Percentiles rank a stretch among this genome's conserved stretches.
phyloP scores from a whole-genome alignment of 1,140 invertebrate species.

The Drosophila hydei region DNA sequence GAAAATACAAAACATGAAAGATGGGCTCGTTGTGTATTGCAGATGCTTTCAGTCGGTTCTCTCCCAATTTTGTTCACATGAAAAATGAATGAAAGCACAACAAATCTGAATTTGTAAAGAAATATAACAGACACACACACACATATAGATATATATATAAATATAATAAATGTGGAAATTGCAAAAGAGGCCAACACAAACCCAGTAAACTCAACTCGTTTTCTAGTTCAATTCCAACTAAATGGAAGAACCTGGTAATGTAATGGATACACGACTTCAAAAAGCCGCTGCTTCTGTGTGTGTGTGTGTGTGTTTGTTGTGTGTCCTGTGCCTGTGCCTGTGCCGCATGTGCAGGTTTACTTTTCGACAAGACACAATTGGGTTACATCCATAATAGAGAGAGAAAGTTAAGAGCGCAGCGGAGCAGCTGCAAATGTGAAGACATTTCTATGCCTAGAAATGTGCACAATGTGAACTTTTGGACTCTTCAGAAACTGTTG shows the following conservation, averaged over 20 bases:
- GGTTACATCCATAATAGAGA: slow-evolving; percentile 46
- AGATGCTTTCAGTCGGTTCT: slow-evolving; percentile 30
- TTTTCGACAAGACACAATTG: slow-evolving; percentile 65
- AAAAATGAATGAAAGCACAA: slow-evolving; percentile 22
- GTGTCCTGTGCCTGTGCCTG: slow-evolving; percentile 4
- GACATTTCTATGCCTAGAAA: slow-evolving; percentile 8
- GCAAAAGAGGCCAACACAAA: slow-evolving; percentile 25
- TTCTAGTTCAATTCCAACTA: slow-evolving; percentile 81
- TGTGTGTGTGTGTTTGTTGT: slow-evolving; percentile 21
- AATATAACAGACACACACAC: too few relatives aligned
- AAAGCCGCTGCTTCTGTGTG: slow-evolving; percentile 22
- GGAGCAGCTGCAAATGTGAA: slow-evolving; percentile 17
- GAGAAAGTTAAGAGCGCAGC: slow-evolving; percentile 53
- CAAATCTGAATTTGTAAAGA: slow-evolving; percentile 12
- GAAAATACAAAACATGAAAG: too few relatives aligned
- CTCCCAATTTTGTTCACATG: neutral
- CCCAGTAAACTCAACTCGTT: slow-evolving; percentile 72
- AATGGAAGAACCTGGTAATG: slow-evolving; percentile 71
- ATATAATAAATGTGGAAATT: slow-evolving; percentile 23
- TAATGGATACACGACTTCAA: slow-evolving; percentile 69
- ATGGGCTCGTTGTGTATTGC: slow-evolving; percentile 9
- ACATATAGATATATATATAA: slow-evolving; percentile 6
- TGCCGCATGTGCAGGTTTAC: slow-evolving; percentile 22
- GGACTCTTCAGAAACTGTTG: neutral
- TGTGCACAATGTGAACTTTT: slow-evolving; percentile 12